Base-by-base conservation (phyloP, 2,797 vertebrate species). In the Rhabdomys pumilio region DNA sequence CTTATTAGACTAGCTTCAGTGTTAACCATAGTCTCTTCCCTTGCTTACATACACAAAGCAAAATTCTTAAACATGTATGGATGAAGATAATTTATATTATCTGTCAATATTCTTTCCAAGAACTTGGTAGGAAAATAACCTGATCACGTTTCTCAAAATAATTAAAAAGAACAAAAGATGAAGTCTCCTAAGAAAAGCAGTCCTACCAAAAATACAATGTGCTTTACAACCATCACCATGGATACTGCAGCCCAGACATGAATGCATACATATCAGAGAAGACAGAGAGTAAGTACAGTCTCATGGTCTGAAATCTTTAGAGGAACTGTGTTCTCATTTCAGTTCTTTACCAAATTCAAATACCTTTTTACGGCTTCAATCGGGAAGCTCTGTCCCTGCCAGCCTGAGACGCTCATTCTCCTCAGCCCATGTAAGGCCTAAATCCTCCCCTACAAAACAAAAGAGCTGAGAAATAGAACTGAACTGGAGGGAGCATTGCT, bases 91-190 rank as follows among this genome's bases (percentile, higher is more conserved):
- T 97, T 90, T 97, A 98, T 98, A 97, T 97, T 97, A 98, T 98
- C 98, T 98, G 96, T 94, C 94, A 97, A 98, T 97, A 98, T 98
- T 97, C 98, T 63, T 95, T 97, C 96, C 98, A 98, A 98, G 96
- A 97, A 98, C 97, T 97, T 98, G 98, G 98, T 97, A 98, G 97
- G 97, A 98, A 98, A 98, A 98, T 97, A 98, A 97, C 97, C 96
- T 97, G 94, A 98, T 98, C 97, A 98, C 97, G 98, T 97, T 98
- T 98, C 98, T 98, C 97, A 98, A 97, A 98, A 97, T 96, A 98
- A 97, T 97, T 98, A 98, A 98, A 98, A 97, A 97, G 97, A 97
- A 96, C 83, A 97, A 96, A 98, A 98, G 98, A 98, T 83, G 90
- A 98, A 96, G 84, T 93, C 96, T 93, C 93, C 63, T 95, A 69